Percentiles rank a stretch among this genome's conserved stretches.
phyloP scores from a whole-genome alignment of 1,140 invertebrate species.

The Bombus waltoni region DNA sequence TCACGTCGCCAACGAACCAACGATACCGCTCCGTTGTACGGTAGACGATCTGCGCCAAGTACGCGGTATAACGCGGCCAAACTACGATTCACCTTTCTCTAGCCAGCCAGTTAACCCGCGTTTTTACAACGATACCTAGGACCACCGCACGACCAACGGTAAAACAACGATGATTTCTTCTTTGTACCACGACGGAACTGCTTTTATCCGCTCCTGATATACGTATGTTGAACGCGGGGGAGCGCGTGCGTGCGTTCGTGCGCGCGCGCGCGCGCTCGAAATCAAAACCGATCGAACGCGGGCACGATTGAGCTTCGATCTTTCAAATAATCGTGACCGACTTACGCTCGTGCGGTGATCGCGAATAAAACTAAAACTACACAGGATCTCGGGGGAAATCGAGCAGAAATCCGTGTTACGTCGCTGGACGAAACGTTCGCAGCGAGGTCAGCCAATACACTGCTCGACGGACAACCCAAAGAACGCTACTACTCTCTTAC shows the following conservation, averaged over 20 bases:
- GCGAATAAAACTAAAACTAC: not conserved
- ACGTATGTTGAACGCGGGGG: not conserved
- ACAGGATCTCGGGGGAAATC: not conserved
- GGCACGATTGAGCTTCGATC: not conserved
- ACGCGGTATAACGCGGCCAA: slow-evolving; percentile 4
- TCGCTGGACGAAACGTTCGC: slow-evolving; percentile 60
- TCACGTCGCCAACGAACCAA: slow-evolving; percentile 22
- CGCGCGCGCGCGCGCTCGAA: not conserved
- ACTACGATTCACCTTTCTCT: slow-evolving; percentile 18
- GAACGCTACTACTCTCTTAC: slow-evolving; percentile 23
- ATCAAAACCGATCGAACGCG: not conserved
- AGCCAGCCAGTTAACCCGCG: not conserved
- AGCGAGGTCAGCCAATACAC: slow-evolving; percentile 74
- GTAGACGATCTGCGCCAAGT: not conserved
- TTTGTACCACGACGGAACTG: not conserved
- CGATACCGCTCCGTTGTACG: slow-evolving; percentile 22
- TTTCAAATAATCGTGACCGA: not conserved
- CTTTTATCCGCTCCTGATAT: too few relatives aligned
- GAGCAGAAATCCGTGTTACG: not conserved
- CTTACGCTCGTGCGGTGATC: not conserved
- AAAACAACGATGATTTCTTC: not conserved
- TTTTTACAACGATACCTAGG: not conserved
- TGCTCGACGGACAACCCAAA: slow-evolving; percentile 55
- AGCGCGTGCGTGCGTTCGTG: not conserved
- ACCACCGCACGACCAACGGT: slow-evolving; percentile 9